phyloP scores from a whole-genome alignment of 2,888 invertebrate species.

The Sphecodes monilicornis region DNA sequence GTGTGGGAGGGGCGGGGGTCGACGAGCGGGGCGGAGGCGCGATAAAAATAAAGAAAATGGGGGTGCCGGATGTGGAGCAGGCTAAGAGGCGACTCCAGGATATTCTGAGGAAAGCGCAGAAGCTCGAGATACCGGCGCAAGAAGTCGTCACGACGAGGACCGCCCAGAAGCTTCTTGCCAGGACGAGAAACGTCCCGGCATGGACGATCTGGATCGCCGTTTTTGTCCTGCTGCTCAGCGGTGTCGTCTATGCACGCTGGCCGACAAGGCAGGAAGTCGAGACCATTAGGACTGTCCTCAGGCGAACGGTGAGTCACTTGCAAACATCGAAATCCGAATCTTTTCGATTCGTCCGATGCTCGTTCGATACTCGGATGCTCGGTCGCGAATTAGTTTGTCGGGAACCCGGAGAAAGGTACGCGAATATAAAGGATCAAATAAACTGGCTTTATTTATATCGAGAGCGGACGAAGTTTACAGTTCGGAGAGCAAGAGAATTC shows the following conservation, averaged over 20 bases:
- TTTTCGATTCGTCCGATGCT: background rate
- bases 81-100: constrained; percentile 78
- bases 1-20: constrained; percentile 21
- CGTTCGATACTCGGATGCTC: background rate
- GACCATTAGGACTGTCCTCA: constrained; percentile 80
- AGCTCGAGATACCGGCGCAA: constrained; percentile 76
- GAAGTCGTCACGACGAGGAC: constrained; percentile 78
- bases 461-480: too few species aligned
- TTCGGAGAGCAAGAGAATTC: too few species aligned
- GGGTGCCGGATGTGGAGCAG: constrained; percentile 77
- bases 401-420: too few species aligned
- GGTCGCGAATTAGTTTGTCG: background rate
- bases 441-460: too few species aligned
- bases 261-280: constrained; percentile 79
- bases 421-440: too few species aligned
- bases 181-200: constrained; percentile 75
- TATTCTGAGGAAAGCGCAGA: constrained; percentile 78
- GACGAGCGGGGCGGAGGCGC: constrained; percentile 40
- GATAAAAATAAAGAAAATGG: constrained; percentile 70
- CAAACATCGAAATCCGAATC: constrained; percentile 4
- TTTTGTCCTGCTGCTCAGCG: constrained; percentile 75
- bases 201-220: constrained; percentile 77
- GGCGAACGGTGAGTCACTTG: constrained; percentile 77
- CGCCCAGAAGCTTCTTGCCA: constrained; percentile 78
- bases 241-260: constrained; percentile 78